Evolutionary conservation across 1,140 invertebrate species (phyloP).

Genomic region (Zaprionus gabonicus): DNA sequence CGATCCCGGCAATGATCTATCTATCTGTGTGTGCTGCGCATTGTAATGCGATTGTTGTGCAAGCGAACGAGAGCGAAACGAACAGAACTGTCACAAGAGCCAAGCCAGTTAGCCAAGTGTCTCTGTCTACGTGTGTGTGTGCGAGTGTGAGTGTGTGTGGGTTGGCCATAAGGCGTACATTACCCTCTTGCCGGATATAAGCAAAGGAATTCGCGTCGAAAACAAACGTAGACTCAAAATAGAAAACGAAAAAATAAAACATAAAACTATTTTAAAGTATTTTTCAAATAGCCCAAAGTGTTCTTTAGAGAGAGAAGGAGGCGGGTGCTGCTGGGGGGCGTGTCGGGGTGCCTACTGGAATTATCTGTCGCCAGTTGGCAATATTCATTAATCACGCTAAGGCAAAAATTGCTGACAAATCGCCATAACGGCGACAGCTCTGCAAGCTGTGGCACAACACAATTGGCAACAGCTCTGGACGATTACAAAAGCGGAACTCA

Average conservation of each 20-base stretch:
- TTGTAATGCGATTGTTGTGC: constrained; percentile 55
- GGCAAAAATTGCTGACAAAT: constrained; percentile 71
- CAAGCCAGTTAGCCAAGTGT: constrained; percentile 12
- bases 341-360: constrained; percentile 30
- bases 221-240: constrained; percentile 31
- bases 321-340: background rate
- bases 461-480: constrained; percentile 40
- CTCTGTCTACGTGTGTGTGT: constrained; percentile 1
- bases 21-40: constrained; percentile 20
- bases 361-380: constrained; percentile 66
- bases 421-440: constrained; percentile 63
- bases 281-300: constrained; percentile 52
- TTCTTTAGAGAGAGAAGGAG: constrained; percentile 19
- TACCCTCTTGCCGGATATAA: constrained; percentile 61
- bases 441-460: constrained; percentile 34
- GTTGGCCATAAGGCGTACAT: constrained; percentile 69
- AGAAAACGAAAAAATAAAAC: constrained; percentile 34
- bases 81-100: constrained; percentile 69
- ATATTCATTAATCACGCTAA: constrained; percentile 74
- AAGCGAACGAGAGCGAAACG: constrained; percentile 45
- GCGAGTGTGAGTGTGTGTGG: constrained; percentile 24
- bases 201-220: constrained; percentile 36
- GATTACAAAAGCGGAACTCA: constrained; percentile 78
- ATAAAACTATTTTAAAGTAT: constrained; percentile 68
- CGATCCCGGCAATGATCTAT: constrained; percentile 10